Evolutionary conservation across 2,888 invertebrate genomes (phyloP), one percentile per base, ranked within the genome.

Genomic region (Antheraea yamamai): DNA sequence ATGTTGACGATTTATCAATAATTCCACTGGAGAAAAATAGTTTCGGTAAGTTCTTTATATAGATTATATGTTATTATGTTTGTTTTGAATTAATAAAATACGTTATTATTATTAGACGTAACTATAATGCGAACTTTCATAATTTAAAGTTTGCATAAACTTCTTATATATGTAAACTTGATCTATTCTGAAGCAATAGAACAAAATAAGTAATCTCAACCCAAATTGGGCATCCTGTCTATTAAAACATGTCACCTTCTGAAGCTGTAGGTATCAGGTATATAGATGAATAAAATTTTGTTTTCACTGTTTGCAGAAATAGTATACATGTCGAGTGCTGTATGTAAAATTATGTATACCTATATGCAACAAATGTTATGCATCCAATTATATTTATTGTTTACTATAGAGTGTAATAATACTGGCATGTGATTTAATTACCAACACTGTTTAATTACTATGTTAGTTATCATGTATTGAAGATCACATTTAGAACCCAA

Each of bases 1-100:
- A 89, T 82, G 86, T 88, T 52, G 94, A 94, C 77, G 98, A 98
- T 94, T 96, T 97, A 77, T 97, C 97, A 79, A 97, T 98, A 85
- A 97, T 98, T 92, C 98, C 98, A 75, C 97, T 98, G 87, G 96
- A 97, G 91, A 97, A 97, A 92, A 98, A 98, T 91, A 98, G 97
- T 92, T 98, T 98, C 95, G 98, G 98, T 98, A 95, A 96, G 96
- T 84, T 51, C n/a, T 52, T 12, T 23, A 26, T 6, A 64, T 47
- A 72, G 4, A n/a, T 77, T 70, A 20, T 73, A 20, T 12, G 35
- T 47, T 64, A 20, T 20, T 51, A 51, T 14, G 30, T 51, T 16
- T 55, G 35, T 64, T 66, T 26, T 52, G 6, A 61, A 20, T 23
- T 61, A 8, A 61, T 61, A 4, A 61, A 61, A 61, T 58, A 55